Conservation (phyloP, 2,797 vertebrate species). For the Chelon labrosus region DNA sequence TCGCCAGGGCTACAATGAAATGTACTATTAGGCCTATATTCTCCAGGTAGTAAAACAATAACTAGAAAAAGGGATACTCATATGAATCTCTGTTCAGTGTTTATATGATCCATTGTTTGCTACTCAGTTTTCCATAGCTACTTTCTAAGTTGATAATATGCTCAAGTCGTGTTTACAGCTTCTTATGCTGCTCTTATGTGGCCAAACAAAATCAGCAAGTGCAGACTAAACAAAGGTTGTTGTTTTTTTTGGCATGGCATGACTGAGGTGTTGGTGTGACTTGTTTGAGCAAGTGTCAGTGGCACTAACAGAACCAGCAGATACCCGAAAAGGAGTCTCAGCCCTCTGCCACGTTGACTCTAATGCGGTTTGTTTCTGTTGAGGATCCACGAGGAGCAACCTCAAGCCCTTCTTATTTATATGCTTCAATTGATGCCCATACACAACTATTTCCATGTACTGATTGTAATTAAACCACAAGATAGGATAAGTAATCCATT, state of each 20-base stretch:
- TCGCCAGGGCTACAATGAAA: not conserved
- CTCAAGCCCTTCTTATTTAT: slow-evolving; percentile 13
- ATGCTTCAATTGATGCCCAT: slow-evolving; percentile 10
- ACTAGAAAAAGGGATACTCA: not conserved
- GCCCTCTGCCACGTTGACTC: not conserved
- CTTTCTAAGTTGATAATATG: not conserved
- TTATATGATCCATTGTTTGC: not conserved
- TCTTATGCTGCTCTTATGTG: not conserved
- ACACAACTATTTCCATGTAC: not conserved
- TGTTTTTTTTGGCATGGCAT: not conserved
- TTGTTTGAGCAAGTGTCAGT: not conserved
- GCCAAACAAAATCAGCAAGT: not conserved
- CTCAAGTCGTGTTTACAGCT: not conserved
- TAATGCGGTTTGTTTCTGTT: slow-evolving; percentile 7
- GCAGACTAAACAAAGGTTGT: not conserved
- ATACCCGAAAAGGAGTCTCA: slow-evolving; percentile 12
- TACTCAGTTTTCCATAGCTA: too few species aligned
- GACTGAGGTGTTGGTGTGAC: not conserved
- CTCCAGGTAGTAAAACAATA: not conserved
- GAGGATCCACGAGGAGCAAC: not conserved
- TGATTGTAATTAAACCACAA: slow-evolving; percentile 12
- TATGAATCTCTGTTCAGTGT: not conserved
- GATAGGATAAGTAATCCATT: slow-evolving; percentile 9
- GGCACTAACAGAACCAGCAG: slow-evolving; percentile 7
- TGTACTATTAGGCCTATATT: not conserved